These are phyloP conservation scores for Tragopan temminckii DNA, from an alignment of 2,797 vertebrate genomes.

Conservation along the genomic window DNA sequence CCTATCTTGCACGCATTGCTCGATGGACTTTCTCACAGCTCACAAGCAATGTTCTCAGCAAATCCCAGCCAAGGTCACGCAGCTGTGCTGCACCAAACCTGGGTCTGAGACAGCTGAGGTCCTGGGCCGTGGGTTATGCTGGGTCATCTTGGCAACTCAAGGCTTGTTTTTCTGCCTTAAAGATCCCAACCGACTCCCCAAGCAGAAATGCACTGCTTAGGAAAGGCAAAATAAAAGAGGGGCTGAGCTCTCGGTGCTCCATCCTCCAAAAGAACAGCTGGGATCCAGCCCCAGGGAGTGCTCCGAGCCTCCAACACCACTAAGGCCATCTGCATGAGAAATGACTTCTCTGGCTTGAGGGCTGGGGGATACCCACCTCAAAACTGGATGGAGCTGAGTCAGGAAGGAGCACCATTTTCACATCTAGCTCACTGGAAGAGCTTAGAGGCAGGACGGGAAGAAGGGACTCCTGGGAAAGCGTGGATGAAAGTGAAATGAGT, in stretches of 20 bases:
- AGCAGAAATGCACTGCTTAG: neutral
- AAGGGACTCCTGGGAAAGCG: neutral
- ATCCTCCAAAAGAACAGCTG: slow-evolving; percentile 1
- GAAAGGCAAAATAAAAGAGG: neutral
- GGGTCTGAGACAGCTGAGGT: neutral
- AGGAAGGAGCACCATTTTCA: neutral
- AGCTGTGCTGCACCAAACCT: slow-evolving; percentile 51
- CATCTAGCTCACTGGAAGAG: accelerated
- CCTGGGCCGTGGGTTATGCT: neutral
- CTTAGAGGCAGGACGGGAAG: neutral
- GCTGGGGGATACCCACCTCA: neutral
- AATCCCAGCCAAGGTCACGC: slow-evolving; percentile 48
- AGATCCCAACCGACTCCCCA: neutral
- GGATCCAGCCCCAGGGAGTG: neutral
- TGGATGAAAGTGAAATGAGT: neutral
- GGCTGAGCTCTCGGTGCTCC: neutral
- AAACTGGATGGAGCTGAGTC: neutral
- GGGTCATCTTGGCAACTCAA: slow-evolving; percentile 59
- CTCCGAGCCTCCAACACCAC: neutral
- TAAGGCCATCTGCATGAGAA: neutral
- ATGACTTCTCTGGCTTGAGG: neutral
- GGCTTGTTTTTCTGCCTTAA: slow-evolving; percentile 5
- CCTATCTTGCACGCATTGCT: neutral
- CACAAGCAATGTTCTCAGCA: slow-evolving; percentile 56
- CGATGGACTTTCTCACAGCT: slow-evolving; percentile 50